Evolutionary conservation across 2,113 vertebrate genomes (phyloP).

Genomic region (Microcebus griseorufus): DNA sequence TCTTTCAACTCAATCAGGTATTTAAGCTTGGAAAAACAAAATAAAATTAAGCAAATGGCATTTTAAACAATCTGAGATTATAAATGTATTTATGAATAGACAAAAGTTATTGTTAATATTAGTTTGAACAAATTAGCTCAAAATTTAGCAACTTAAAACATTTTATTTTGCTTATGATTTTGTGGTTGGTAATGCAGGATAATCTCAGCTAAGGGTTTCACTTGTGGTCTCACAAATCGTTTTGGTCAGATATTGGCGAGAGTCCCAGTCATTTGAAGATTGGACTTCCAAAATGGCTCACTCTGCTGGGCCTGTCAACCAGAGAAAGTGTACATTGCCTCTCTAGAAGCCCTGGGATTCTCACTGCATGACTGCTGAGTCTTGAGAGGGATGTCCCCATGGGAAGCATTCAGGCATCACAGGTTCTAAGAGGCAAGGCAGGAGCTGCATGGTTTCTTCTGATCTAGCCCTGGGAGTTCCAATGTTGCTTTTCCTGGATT

Average conservation of each 20-base stretch:
- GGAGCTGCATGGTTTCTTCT: not conserved
- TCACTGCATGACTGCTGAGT: not conserved
- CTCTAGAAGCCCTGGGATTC: not conserved
- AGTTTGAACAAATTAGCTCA: not conserved
- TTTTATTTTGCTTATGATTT: not conserved
- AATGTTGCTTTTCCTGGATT: not conserved
- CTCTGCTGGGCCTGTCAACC: not conserved
- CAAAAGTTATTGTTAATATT: not conserved
- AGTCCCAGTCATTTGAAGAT: not conserved
- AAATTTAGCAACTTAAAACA: not conserved
- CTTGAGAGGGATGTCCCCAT: rapidly evolving
- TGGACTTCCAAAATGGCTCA: not conserved
- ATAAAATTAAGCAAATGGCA: not conserved
- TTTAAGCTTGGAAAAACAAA: constrained; percentile 41
- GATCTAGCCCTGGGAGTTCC: not conserved
- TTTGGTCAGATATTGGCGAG: not conserved
- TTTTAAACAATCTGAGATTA: not conserved
- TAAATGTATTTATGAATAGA: not conserved
- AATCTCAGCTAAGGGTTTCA: not conserved
- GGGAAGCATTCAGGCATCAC: not conserved
- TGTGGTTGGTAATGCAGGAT: not conserved
- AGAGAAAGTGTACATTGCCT: not conserved
- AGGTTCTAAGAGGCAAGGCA: not conserved
- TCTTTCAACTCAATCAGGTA: not conserved
- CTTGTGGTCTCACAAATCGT: not conserved